phyloP scores from a whole-genome alignment of 2,113 vertebrate genomes.

The Danionella cerebrum region DNA sequence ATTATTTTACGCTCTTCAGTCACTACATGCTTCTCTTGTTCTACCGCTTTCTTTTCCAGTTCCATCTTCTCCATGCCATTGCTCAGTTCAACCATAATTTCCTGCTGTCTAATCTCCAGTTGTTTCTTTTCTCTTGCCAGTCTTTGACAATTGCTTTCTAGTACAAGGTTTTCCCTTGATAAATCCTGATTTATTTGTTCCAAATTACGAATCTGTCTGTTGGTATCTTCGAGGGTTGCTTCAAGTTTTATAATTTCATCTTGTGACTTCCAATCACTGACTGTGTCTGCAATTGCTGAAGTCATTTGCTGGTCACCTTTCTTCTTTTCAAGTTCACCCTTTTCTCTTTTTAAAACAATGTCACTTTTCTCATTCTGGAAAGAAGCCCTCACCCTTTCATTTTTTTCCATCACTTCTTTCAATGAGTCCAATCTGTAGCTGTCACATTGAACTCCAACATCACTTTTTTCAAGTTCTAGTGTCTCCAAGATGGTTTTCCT shows the following conservation, averaged over 20 bases:
- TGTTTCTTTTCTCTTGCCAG: neutral
- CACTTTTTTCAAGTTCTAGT: neutral
- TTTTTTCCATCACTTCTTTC: neutral
- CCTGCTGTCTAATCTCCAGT: neutral
- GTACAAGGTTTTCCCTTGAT: slow-evolving; percentile 25
- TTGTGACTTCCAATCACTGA: neutral
- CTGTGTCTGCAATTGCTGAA: neutral
- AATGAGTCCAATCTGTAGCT: neutral
- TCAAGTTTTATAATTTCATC: neutral
- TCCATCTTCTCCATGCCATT: neutral
- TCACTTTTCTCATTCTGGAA: neutral
- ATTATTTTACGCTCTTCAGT: neutral
- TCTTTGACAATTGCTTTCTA: slow-evolving; percentile 13
- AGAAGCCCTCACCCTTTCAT: neutral
- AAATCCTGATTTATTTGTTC: slow-evolving; percentile 9
- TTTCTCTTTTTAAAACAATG: neutral
- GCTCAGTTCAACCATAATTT: neutral
- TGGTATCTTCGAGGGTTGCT: slow-evolving; percentile 4
- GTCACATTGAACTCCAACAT: neutral
- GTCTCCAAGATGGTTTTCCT: neutral
- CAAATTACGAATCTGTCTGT: neutral
- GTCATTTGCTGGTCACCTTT: neutral
- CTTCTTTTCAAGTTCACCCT: neutral
- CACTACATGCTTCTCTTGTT: neutral
- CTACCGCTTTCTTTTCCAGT: neutral